A percentile compares a stretch with the other conserved stretches of the same genome.
Evolutionary conservation across 2,113 vertebrate genomes (phyloP).

Genomic region (Laticauda laticaudata): DNA sequence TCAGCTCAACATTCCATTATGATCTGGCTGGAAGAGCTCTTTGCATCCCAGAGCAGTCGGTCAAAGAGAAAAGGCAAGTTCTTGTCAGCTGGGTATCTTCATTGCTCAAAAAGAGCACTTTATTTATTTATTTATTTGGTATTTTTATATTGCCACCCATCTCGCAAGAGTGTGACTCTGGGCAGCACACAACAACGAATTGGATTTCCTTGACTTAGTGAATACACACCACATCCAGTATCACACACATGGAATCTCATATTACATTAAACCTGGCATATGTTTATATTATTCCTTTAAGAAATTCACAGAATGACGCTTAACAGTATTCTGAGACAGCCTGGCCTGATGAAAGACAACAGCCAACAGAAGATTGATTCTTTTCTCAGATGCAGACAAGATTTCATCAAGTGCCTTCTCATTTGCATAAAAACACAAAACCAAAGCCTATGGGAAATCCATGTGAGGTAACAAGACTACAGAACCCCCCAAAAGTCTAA

Average conservation of each 20-base stretch:
- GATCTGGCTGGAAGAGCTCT: not conserved
- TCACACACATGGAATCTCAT: not conserved
- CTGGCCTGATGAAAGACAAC: not conserved
- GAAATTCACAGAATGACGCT: not conserved
- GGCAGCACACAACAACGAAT: not conserved
- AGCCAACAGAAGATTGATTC: not conserved
- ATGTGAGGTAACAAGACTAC: no score
- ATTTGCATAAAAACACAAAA: not conserved
- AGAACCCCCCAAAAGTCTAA: not conserved
- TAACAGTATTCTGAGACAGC: not conserved
- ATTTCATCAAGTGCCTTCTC: not conserved
- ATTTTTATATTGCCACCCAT: not conserved
- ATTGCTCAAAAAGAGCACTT: not conserved
- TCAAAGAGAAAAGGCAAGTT: not conserved
- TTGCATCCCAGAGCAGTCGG: not conserved
- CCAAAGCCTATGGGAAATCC: not conserved
- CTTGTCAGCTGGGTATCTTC: not conserved
- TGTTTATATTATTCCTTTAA: not conserved
- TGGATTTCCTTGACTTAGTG: not conserved
- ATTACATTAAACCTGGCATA: not conserved
- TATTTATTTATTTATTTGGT: not conserved
- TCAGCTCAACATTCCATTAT: no score
- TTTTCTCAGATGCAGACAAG: not conserved
- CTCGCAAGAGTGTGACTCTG: not conserved
- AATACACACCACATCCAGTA: not conserved